A percentile compares a stretch with the other conserved stretches of the same genome.
Conservation (phyloP, 92 coral and sea anemone genomes). For the Blastomussa wellsi region DNA sequence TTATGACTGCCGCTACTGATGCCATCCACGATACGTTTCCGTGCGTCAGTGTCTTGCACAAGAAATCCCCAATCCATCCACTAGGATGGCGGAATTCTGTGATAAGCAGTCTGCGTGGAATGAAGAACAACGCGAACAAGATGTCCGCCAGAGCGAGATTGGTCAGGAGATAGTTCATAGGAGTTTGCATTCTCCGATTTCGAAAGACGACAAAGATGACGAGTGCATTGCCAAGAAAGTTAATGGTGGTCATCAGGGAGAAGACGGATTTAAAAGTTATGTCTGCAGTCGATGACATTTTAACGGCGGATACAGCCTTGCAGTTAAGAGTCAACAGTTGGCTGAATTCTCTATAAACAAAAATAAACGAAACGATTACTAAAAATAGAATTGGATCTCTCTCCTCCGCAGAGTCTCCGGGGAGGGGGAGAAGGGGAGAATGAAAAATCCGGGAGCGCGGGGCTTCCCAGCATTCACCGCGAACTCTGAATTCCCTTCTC, state of each 20-base stretch:
- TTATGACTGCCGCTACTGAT: slow-evolving; percentile 49
- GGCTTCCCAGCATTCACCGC: too few species aligned
- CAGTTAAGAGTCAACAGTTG: neutral
- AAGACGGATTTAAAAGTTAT: slow-evolving; percentile 29
- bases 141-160: slow-evolving; percentile 63
- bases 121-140: slow-evolving; percentile 41
- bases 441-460: too few species aligned
- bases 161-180: slow-evolving; percentile 68
- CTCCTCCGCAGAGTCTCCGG: too few species aligned
- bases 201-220: slow-evolving; percentile 56
- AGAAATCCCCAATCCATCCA: slow-evolving; percentile 46
- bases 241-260: slow-evolving; percentile 33
- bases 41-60: slow-evolving; percentile 56
- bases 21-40: slow-evolving; percentile 59
- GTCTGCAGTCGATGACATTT: slow-evolving; percentile 24
- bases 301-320: neutral
- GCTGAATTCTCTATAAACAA: neutral
- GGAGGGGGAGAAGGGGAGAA: too few species aligned
- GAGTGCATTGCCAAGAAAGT: slow-evolving; percentile 52
- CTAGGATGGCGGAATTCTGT: slow-evolving; percentile 58
- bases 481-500: too few species aligned
- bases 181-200: slow-evolving; percentile 54
- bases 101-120: slow-evolving; percentile 40
- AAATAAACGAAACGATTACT: neutral
- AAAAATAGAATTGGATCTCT: too few species aligned